Evolutionary conservation across 2,113 vertebrate genomes (phyloP), one percentile per base, ranked within the genome.

Genomic region (Manacus vitellinus): DNA sequence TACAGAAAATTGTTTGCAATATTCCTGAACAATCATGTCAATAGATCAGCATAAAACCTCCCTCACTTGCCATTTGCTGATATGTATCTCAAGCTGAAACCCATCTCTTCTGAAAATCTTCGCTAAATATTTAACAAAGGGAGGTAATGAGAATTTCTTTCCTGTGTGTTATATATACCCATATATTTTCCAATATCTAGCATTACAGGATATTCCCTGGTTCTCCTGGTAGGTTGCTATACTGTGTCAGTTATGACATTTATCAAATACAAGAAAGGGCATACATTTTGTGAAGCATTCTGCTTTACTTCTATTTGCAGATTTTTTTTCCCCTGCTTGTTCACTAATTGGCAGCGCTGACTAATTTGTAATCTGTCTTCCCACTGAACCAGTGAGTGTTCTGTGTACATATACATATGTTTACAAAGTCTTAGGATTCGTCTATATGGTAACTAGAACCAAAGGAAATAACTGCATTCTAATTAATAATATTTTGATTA

Each of bases 401-500:
- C 92, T 49, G 22, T 77, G 68, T 88, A 95, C 37, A 4, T 28
- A 52, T 95, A 70, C 91, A 81, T 86, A 51, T 86, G 73, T 92
- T 94, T 96, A 89, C 84, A 75, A 93, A 93, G 79, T 89, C 61
- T 81, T 81, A 89, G 72, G 79, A 92, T 93, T 92, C 49, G 75
- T 61, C 74, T 95, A 61, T 8, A 14, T 86, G 73, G 78, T 93
- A 96, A 88, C 71, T 90, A 85, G 84, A 85, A 95, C 77, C 49
- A 68, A 96, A 94, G 83, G 68, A 96, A 96, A 84, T 46, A 84
- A 78, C 70, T 46, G n/a, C 73, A 75, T 95, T 94, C 67, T 85
- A 91, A 94, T 95, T 95, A 88, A 91, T 88, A 94, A 88, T 96
- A 94, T 97, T 96, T 92, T 95, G 82, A 94, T 96, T 86, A 88